phyloP scores from a whole-genome alignment of 2,113 vertebrate species.

The crab-eating macaque (Macaca fascicularis) region T2T-MFA8v1.1 NC_088376.1:42106501-42107000 shows the following conservation, averaged over 20 bases:
- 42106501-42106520: not conserved
- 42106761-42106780: not conserved
- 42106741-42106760: not conserved
- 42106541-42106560: not conserved
- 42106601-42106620: not conserved
- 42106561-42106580: not conserved
- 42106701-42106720: not conserved
- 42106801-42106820: not conserved
- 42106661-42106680: not conserved
- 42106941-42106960: not conserved
- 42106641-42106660: not conserved
- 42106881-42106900: not conserved
- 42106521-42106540: not conserved
- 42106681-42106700: not conserved
- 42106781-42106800: not conserved
- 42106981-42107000: not conserved
- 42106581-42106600: not conserved
- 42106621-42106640: not conserved
- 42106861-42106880: not conserved
- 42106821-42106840: not conserved
- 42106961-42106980: not conserved
- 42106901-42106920: not conserved
- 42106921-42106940: not conserved
- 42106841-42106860: not conserved
- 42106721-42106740: not conserved